Conservation (phyloP, 2,113 vertebrate species). For the Halcyon malimbica region DNA sequence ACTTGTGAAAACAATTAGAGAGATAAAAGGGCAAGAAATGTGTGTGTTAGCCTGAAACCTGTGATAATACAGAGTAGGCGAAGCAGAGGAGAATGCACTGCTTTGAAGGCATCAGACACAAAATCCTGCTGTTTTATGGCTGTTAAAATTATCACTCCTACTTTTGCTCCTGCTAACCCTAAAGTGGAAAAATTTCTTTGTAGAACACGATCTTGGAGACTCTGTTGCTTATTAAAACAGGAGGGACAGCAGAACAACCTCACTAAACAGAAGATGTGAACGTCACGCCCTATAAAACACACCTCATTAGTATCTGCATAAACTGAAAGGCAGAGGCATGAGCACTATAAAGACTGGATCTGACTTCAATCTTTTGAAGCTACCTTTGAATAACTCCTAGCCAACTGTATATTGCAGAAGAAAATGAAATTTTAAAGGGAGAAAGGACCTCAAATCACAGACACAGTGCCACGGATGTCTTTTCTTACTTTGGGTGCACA, state of each 20-base stretch:
- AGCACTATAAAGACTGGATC: background rate
- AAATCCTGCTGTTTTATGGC: background rate
- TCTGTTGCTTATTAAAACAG: constrained; percentile 4
- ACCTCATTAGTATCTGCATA: constrained; percentile 36
- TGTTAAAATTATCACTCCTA: constrained; percentile 6
- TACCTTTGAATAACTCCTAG: constrained; percentile 19
- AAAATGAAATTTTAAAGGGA: constrained; percentile 20
- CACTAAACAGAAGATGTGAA: background rate
- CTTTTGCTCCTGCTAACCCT: constrained; percentile 15
- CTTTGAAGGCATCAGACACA: constrained; percentile 24
- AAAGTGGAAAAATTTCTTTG: constrained; percentile 3
- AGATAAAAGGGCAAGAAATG: constrained; percentile 59
- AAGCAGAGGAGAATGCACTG: background rate
- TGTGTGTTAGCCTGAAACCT: constrained; percentile 22
- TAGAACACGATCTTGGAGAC: background rate
- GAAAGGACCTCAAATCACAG: background rate
- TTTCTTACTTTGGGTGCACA: background rate
- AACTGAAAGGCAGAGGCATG: background rate
- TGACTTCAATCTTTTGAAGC: constrained; percentile 46
- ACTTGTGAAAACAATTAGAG: constrained; percentile 67
- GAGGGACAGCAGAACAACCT: constrained; percentile 15
- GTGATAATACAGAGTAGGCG: background rate
- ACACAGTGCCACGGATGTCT: background rate
- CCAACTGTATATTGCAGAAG: background rate
- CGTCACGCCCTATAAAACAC: background rate